A percentile compares a stretch with the other conserved stretches of the same genome.
These are phyloP conservation scores for Caenorhabditis panamensis DNA, from an alignment of 2,888 invertebrate species.

Conservation along the genomic window DNA sequence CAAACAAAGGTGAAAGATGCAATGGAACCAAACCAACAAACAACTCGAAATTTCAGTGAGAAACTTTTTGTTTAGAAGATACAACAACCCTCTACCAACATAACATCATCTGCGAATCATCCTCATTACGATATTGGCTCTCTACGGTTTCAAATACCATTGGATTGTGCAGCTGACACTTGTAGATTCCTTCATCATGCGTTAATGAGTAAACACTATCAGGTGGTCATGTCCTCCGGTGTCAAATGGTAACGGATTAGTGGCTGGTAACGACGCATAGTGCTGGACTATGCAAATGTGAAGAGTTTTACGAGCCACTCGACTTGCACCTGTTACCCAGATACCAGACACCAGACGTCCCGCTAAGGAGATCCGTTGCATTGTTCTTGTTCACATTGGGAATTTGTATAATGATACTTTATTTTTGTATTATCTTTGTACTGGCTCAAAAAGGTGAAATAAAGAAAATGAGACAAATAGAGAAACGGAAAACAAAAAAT, in stretches of 20 bases:
- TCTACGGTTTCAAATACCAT: not conserved
- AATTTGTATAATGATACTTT: conserved; percentile 11
- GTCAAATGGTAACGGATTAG: conserved; percentile 46
- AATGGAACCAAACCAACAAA: too few species aligned
- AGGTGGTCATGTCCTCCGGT: conserved; percentile 45
- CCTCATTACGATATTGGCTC: not conserved
- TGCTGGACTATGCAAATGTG: conserved; percentile 61
- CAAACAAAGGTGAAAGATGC: too few species aligned
- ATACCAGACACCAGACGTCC: too few species aligned
- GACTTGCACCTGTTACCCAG: conserved; percentile 61
- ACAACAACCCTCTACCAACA: too few species aligned
- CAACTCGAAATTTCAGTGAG: too few species aligned
- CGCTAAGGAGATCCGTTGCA: conserved; percentile 1
- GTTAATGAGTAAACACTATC: conserved; percentile 58
- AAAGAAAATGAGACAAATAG: too few species aligned
- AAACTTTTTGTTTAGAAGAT: too few species aligned
- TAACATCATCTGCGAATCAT: too few species aligned
- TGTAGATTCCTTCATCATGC: conserved; percentile 24
- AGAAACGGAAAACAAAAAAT: too few species aligned
- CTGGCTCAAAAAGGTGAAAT: conserved; percentile 23
- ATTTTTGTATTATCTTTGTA: conserved; percentile 38
- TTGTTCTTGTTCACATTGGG: conserved; percentile 4
- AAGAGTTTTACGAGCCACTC: conserved; percentile 65
- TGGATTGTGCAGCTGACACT: conserved; percentile 37
- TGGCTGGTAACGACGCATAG: conserved; percentile 13